Conservation (phyloP, 2,797 vertebrate genomes). For the Eurystomus glaucurus region DNA sequence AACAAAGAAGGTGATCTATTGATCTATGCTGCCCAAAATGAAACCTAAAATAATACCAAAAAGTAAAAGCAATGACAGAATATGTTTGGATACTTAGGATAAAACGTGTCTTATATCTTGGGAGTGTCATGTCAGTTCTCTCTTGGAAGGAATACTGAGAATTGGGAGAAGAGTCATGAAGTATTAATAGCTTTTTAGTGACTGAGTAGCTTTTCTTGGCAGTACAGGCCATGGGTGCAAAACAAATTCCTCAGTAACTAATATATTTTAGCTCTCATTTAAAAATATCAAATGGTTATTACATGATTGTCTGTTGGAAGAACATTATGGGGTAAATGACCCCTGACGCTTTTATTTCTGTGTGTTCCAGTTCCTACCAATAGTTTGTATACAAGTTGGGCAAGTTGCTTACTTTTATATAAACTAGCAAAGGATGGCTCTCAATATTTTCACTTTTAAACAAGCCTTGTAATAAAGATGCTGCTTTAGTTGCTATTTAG, state of each 20-base stretch:
- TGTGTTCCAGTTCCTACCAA: neutral
- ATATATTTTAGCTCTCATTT: neutral
- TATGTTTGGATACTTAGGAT: neutral
- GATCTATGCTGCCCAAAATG: neutral
- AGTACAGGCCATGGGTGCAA: neutral
- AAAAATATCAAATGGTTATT: neutral
- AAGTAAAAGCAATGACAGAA: neutral
- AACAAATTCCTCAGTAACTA: neutral
- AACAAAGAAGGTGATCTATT: neutral
- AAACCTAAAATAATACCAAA: neutral
- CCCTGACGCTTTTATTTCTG: neutral
- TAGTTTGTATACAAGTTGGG: neutral
- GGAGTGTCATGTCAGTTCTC: neutral
- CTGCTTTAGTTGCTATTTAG: neutral
- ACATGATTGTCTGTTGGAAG: neutral
- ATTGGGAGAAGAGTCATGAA: neutral
- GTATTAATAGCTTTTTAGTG: constrained; percentile 24
- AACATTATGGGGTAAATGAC: neutral
- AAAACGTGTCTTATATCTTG: neutral
- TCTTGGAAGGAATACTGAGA: neutral
- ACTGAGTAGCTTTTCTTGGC: neutral
- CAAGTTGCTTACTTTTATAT: neutral
- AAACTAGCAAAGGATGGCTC: neutral
- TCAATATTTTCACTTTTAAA: neutral
- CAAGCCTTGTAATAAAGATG: neutral